Evolutionary conservation across 2,888 invertebrate genomes (phyloP), one percentile per base, ranked within the genome.

Genomic region (Troides aeacus): DNA sequence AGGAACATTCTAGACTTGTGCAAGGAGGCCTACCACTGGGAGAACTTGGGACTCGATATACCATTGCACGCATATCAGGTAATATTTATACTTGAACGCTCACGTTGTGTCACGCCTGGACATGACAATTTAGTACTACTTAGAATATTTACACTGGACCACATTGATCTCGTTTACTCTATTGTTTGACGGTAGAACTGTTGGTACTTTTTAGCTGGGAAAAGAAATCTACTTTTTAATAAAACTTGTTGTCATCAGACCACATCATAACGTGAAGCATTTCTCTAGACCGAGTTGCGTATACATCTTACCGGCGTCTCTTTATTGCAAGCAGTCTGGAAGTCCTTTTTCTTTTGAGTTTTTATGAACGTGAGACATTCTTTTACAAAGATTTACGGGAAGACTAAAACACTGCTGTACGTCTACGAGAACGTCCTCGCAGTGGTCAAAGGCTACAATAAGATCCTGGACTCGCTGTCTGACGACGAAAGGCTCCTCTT

Each of bases 401-500:
- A 94, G 76, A 93, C 94, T 73, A 93, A 93, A 36, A 93, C 87
- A 0, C 82, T 95, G 8, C 92, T 92, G 71, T 94, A 94, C 71
- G 93, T 96, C 0, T 95, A 94, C 75, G 95, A 96, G 76, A 95
- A 94, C 75, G 95, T 97, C 0, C 77, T 96, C 36, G 94, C 94
- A 0, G 95, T 97, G 0, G 95, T 96, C 0, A 91, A 95, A 62
- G 95, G 96, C 46, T 97, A 97, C 84, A 97, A 97, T 84, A 94
- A 95, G 79, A 96, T 97, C 61, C 85, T 97, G 60, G 93, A 94
- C 75, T 95, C 96, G 0, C 85, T 98, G 10, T 96, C 97, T 0
- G 93, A 94, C 2, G 95, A 96, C 62, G 98, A 98, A 81, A 92
- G 96, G 46, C 86, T 94, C 61, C 89, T 98, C 2, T 98, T 98